Evolutionary conservation across 2,113 vertebrate species (phyloP).

Genomic region (Archilochus colubris): DNA sequence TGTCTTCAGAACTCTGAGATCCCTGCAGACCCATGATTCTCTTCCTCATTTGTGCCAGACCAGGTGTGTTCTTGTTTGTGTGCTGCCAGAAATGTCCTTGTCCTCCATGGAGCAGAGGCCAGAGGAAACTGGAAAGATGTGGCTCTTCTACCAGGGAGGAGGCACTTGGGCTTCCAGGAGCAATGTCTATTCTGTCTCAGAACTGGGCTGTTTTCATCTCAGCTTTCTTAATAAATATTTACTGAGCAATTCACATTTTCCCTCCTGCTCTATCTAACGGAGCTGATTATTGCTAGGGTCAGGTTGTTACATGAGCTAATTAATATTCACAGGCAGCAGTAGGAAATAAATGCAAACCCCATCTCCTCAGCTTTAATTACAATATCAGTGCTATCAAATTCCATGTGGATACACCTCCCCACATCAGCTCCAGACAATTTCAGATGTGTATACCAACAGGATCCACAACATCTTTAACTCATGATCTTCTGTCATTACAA

Average conservation of each 20-base stretch:
- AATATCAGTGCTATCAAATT: conserved; percentile 53
- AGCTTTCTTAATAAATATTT: background rate
- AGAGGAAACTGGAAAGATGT: background rate
- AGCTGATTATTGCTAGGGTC: conserved; percentile 51
- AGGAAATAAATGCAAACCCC: conserved; percentile 41
- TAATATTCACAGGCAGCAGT: conserved; percentile 63
- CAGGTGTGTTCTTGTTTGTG: accelerated
- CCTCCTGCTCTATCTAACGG: conserved; percentile 10
- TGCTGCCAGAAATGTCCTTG: background rate
- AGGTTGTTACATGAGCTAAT: conserved; percentile 54
- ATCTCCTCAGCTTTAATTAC: conserved; percentile 69
- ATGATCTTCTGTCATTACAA: conserved; percentile 68
- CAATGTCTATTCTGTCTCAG: background rate
- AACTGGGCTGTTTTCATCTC: background rate
- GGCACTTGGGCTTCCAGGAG: background rate
- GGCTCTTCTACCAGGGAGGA: background rate
- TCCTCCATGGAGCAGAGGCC: background rate
- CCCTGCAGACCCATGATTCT: background rate
- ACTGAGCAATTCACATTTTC: background rate
- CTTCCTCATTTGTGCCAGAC: background rate
- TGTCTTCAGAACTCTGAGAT: background rate
- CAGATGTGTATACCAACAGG: conserved; percentile 28
- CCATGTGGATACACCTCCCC: conserved; percentile 36
- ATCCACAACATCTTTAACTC: conserved; percentile 56
- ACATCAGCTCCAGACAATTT: conserved; percentile 55